These are phyloP conservation scores for Columba janthina DNA, from an alignment of 2,113 vertebrate species.

Conservation along the genomic window DNA sequence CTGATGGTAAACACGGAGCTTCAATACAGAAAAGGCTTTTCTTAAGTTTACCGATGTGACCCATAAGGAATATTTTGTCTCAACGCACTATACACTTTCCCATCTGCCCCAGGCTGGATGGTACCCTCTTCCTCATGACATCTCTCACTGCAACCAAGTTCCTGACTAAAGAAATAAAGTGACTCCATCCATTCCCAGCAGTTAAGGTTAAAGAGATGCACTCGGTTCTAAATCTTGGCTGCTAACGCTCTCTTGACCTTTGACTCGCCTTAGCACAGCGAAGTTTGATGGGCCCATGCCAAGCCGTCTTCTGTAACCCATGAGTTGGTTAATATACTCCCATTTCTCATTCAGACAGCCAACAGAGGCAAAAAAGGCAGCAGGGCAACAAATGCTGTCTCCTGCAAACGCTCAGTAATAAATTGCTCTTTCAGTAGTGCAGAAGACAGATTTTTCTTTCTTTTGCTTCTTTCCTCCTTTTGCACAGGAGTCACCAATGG, in stretches of 20 bases:
- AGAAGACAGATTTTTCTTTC: slow-evolving; percentile 89
- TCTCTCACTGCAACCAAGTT: slow-evolving; percentile 36
- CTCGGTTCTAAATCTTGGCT: slow-evolving; percentile 59
- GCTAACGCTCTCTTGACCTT: slow-evolving; percentile 68
- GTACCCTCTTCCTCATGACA: neutral
- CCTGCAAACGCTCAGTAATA: slow-evolving; percentile 89
- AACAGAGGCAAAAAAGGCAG: slow-evolving; percentile 82
- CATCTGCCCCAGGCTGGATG: slow-evolving; percentile 31
- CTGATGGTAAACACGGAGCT: neutral
- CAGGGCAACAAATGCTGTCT: slow-evolving; percentile 90
- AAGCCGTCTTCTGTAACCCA: slow-evolving; percentile 73
- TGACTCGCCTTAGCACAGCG: slow-evolving; percentile 52
- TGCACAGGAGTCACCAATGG: slow-evolving; percentile 70
- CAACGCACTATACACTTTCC: neutral
- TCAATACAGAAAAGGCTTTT: neutral
- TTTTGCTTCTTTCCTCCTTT: slow-evolving; percentile 68
- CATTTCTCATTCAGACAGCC: slow-evolving; percentile 90
- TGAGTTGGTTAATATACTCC: slow-evolving; percentile 82
- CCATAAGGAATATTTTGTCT: neutral
- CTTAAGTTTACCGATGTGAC: neutral
- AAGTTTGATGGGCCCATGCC: slow-evolving; percentile 76
- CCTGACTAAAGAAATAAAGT: slow-evolving; percentile 48
- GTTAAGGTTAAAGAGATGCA: slow-evolving; percentile 65
- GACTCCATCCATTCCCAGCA: slow-evolving; percentile 42
- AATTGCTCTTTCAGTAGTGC: slow-evolving; percentile 91